Percentiles rank a stretch among this genome's conserved stretches.
Evolutionary conservation across 1,140 invertebrate genomes (phyloP).

Genomic region (Ips typographus): DNA sequence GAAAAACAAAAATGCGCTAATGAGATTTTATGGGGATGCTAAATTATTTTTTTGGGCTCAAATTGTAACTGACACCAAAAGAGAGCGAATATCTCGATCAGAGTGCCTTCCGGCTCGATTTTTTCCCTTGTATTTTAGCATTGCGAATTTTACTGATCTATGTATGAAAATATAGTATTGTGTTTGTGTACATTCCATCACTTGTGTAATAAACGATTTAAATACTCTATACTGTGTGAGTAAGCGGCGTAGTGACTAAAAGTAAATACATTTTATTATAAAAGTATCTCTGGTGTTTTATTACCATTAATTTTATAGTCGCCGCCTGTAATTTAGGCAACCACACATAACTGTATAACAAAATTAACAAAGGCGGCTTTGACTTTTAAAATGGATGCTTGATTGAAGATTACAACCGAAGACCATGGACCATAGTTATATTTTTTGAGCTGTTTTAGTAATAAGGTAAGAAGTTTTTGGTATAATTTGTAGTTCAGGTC

Average conservation of each 20-base stretch:
- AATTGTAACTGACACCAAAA: background rate
- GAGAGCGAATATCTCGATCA: background rate
- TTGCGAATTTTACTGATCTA: background rate
- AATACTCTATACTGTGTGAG: slow-evolving; percentile 16
- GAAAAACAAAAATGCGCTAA: background rate
- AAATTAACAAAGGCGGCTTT: no score
- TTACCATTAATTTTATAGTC: background rate
- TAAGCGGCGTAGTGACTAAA: slow-evolving; percentile 10
- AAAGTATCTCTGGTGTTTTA: background rate
- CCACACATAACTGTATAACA: no score
- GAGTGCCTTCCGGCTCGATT: background rate
- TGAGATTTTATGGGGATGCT: background rate
- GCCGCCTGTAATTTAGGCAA: no score
- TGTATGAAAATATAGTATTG: background rate
- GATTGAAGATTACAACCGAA: no score
- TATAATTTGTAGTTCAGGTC: no score
- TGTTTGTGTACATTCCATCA: slow-evolving; percentile 11
- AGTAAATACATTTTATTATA: slow-evolving; percentile 10
- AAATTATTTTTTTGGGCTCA: background rate
- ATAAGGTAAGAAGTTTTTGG: no score
- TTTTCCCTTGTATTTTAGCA: slow-evolving; percentile 1
- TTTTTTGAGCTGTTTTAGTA: no score
- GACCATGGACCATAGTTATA: no score
- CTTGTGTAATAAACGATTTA: slow-evolving; percentile 6
- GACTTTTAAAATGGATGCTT: no score